Evolutionary conservation across 2,888 invertebrate species (phyloP).

Genomic region (Folsomia candida): DNA sequence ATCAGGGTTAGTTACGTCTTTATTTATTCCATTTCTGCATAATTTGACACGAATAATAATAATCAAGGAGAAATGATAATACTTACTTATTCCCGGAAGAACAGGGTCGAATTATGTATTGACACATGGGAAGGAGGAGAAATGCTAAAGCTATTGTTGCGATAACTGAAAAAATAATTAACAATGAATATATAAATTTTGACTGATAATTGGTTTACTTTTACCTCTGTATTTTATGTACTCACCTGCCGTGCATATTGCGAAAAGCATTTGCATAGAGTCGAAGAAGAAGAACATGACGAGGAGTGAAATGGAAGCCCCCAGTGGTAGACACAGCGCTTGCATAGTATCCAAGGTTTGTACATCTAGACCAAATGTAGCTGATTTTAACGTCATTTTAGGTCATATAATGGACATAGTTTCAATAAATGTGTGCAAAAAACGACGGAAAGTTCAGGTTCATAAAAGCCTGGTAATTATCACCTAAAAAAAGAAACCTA

Average conservation of each 20-base stretch:
- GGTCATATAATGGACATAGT: no score
- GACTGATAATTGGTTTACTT: background rate
- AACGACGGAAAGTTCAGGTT: background rate
- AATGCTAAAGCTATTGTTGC: constrained; percentile 96
- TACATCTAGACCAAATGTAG: constrained; percentile 59
- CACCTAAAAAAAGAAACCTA: constrained; percentile 51
- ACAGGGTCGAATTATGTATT: constrained; percentile 84
- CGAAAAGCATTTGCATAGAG: constrained; percentile 94
- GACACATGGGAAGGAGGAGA: constrained; percentile 93
- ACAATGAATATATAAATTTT: background rate
- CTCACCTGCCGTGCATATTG: constrained; percentile 95
- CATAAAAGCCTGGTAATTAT: background rate
- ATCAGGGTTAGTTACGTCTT: constrained; percentile 17
- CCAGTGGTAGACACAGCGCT: constrained; percentile 90
- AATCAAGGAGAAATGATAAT: background rate
- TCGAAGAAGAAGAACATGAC: constrained; percentile 99
- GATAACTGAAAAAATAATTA: constrained; percentile 66
- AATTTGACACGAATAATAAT: background rate
- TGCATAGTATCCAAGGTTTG: constrained; percentile 94
- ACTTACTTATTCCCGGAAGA: constrained; percentile 71
- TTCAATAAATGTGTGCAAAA: background rate
- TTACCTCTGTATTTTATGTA: no score
- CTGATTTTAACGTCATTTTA: background rate
- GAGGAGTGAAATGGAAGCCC: constrained; percentile 90
- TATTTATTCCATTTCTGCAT: constrained; percentile 7